A percentile compares a stretch with the other conserved stretches of the same genome.
These are phyloP conservation scores for Cremastobaeus sp. DNA, from an alignment of 2,888 invertebrate genomes.

Conservation along the genomic window DNA sequence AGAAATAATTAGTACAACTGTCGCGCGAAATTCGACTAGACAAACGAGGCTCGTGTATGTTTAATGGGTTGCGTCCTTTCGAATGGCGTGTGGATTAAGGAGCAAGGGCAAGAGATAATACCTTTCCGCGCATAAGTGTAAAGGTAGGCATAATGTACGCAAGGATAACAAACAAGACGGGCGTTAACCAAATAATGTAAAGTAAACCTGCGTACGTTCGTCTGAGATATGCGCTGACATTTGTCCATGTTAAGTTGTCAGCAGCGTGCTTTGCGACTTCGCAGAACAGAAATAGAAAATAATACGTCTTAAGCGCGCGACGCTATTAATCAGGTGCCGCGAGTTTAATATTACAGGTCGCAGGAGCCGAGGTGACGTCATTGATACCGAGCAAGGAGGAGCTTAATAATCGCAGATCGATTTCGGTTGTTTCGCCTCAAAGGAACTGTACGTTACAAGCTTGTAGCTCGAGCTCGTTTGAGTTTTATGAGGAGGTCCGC, in stretches of 20 bases:
- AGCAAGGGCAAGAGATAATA: slow-evolving; percentile 39
- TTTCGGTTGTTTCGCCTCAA: slow-evolving; percentile 3
- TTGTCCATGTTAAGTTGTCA: slow-evolving; percentile 74
- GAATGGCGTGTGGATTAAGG: slow-evolving; percentile 56
- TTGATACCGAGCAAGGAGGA: too few relatives aligned
- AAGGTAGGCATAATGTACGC: slow-evolving; percentile 65
- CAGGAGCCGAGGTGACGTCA: too few relatives aligned
- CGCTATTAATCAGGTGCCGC: slow-evolving; percentile 50
- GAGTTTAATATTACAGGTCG: too few relatives aligned
- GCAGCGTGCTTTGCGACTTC: slow-evolving; percentile 50
- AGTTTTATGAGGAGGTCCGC: slow-evolving; percentile 52
- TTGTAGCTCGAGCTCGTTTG: slow-evolving; percentile 26
- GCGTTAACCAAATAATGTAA: slow-evolving; percentile 76
- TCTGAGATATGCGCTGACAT: slow-evolving; percentile 75
- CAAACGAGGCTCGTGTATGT: slow-evolving; percentile 51
- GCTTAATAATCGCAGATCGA: slow-evolving; percentile 24
- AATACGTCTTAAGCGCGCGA: slow-evolving; percentile 51
- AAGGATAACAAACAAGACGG: slow-evolving; percentile 71
- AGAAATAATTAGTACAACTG: slow-evolving; percentile 49
- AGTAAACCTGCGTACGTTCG: slow-evolving; percentile 70
- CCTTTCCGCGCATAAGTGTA: slow-evolving; percentile 55
- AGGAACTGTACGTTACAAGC: slow-evolving; percentile 5
- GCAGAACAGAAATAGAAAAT: slow-evolving; percentile 58
- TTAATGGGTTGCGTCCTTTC: slow-evolving; percentile 50
- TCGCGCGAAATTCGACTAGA: slow-evolving; percentile 40